Conservation (phyloP, 1,140 invertebrate genomes). For the Drosophila sechellia region DNA sequence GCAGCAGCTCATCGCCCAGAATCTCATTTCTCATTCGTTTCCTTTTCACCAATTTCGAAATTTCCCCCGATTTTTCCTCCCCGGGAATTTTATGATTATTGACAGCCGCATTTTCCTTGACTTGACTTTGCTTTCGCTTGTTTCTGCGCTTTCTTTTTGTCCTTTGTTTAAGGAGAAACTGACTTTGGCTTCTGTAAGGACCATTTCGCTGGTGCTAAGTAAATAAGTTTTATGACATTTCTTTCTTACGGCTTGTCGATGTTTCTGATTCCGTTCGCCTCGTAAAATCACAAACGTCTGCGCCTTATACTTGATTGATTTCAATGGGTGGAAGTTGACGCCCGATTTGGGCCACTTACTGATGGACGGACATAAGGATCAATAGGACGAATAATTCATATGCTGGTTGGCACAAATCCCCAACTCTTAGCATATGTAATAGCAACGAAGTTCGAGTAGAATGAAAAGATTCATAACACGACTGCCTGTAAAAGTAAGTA, state of each 20-base stretch:
- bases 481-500: not conserved
- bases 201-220: constrained; percentile 73
- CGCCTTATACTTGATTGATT: constrained; percentile 75
- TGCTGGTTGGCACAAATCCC: constrained; percentile 4
- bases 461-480: not conserved
- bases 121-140: constrained; percentile 51
- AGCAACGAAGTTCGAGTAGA: not conserved
- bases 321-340: constrained; percentile 43
- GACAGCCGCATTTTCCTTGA: constrained; percentile 49
- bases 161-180: constrained; percentile 56
- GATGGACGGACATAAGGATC: constrained; percentile 18
- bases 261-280: constrained; percentile 40
- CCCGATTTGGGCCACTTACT: constrained; percentile 28
- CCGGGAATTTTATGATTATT: constrained; percentile 74
- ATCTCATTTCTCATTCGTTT: constrained; percentile 17
- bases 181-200: constrained; percentile 28
- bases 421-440: constrained; percentile 2
- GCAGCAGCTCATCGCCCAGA: constrained; percentile 2
- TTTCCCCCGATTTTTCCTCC: constrained; percentile 5
- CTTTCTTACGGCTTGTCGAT: constrained; percentile 29
- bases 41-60: not conserved
- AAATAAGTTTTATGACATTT: constrained; percentile 82
- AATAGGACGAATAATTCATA: constrained; percentile 36
- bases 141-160: constrained; percentile 55
- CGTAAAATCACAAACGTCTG: constrained; percentile 68